A percentile compares a stretch with the other conserved stretches of the same genome.
Conservation (phyloP, 2,113 vertebrate species). For the Sterrhoptilus dennistouni region DNA sequence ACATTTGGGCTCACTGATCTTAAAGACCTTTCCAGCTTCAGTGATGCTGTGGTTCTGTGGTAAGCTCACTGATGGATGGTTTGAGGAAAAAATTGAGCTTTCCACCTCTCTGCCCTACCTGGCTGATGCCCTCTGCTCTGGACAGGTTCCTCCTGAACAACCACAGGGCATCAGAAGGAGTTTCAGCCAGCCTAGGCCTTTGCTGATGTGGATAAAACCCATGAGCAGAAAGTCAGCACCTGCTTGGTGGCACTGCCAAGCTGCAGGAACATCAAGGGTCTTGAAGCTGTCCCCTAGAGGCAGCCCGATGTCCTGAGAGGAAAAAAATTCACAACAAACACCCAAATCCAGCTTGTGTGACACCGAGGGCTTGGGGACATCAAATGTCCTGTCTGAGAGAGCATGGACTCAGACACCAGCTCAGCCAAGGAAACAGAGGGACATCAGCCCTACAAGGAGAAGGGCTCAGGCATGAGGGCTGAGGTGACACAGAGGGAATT, state of each 20-base stretch:
- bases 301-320: not conserved
- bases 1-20: not conserved
- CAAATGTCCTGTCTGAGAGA: too few species aligned
- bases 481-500: not conserved
- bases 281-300: not conserved
- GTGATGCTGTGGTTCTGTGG: not conserved
- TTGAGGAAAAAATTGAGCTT: not conserved
- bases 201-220: not conserved
- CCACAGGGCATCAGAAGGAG: not conserved
- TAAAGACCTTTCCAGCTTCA: not conserved
- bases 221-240: not conserved
- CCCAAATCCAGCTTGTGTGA: not conserved
- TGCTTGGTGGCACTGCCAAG: not conserved
- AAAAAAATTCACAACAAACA: not conserved
- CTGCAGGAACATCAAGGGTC: not conserved
- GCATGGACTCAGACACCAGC: not conserved
- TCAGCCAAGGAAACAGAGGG: not conserved
- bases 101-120: not conserved
- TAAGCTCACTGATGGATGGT: not conserved
- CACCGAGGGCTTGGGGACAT: not conserved
- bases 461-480: not conserved
- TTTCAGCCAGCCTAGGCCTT: not conserved
- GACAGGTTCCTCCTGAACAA: not conserved
- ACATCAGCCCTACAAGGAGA: not conserved
- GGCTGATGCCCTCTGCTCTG: not conserved